phyloP scores from a whole-genome alignment of 2,113 vertebrate genomes.

The Notechis scutatus region DNA sequence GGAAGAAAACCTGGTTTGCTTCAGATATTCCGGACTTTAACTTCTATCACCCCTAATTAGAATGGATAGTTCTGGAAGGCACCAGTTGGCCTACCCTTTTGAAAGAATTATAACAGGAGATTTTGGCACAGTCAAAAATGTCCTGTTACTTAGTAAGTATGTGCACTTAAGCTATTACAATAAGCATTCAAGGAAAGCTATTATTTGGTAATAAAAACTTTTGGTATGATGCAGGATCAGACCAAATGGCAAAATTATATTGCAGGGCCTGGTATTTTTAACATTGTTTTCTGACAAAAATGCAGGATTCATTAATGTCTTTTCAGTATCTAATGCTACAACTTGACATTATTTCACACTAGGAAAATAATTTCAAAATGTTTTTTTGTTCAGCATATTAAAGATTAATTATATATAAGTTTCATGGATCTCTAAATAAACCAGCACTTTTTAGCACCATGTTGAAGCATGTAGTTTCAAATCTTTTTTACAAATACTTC shows the following conservation, averaged over 20 bases:
- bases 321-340: neutral
- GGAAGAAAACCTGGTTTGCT: neutral
- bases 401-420: neutral
- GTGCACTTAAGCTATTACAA: neutral
- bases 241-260: neutral
- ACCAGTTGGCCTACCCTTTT: neutral
- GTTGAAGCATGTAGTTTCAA: neutral
- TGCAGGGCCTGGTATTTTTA: neutral
- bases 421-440: conserved; percentile 15
- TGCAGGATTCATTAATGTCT: neutral
- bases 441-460: conserved; percentile 9
- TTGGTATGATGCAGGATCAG: neutral
- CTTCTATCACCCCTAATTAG: neutral
- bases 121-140: neutral
- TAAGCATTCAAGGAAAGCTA: neutral
- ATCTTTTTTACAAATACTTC: neutral
- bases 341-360: neutral
- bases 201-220: neutral
- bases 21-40: neutral
- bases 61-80: neutral
- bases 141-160: neutral
- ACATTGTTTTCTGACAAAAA: neutral
- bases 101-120: neutral
- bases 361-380: neutral
- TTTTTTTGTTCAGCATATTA: neutral